Conservation (phyloP, 2,888 invertebrate genomes). For the Cephonodes hylas region DNA sequence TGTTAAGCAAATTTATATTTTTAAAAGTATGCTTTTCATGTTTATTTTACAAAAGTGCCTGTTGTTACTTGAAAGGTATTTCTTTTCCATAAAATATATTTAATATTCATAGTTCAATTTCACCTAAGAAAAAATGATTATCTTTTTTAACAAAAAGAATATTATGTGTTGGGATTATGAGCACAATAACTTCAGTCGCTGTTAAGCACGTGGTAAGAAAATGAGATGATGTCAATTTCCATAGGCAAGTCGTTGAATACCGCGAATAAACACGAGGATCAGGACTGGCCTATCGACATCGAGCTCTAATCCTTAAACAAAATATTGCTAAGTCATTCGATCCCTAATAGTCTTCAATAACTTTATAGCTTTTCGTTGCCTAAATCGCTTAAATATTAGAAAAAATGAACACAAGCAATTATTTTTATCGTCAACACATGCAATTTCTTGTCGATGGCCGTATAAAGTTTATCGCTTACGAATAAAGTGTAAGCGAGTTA, state of each 20-base stretch:
- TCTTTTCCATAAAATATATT: too few relatives aligned
- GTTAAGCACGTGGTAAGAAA: neutral
- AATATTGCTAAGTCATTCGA: neutral
- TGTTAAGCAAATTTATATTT: too few relatives aligned
- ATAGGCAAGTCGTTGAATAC: neutral
- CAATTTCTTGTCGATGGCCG: neutral
- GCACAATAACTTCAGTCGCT: too few relatives aligned
- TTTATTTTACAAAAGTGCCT: too few relatives aligned
- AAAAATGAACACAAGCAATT: conserved; percentile 4
- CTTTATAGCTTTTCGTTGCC: conserved; percentile 10
- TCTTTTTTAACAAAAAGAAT: too few relatives aligned
- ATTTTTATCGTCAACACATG: neutral
- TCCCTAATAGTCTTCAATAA: conserved; percentile 16
- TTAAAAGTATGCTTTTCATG: too few relatives aligned
- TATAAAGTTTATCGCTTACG: neutral
- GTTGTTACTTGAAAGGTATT: too few relatives aligned
- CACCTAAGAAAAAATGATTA: too few relatives aligned
- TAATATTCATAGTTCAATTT: too few relatives aligned
- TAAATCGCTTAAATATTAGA: neutral
- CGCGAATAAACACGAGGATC: neutral
- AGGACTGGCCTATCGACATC: neutral
- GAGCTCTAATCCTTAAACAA: neutral
- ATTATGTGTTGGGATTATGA: too few relatives aligned
- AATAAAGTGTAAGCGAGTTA: neutral
- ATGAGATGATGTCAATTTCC: neutral